A percentile compares a stretch with the other conserved stretches of the same genome.
phyloP scores from a whole-genome alignment of 2,888 invertebrate genomes.

The Erynnis tages region DNA sequence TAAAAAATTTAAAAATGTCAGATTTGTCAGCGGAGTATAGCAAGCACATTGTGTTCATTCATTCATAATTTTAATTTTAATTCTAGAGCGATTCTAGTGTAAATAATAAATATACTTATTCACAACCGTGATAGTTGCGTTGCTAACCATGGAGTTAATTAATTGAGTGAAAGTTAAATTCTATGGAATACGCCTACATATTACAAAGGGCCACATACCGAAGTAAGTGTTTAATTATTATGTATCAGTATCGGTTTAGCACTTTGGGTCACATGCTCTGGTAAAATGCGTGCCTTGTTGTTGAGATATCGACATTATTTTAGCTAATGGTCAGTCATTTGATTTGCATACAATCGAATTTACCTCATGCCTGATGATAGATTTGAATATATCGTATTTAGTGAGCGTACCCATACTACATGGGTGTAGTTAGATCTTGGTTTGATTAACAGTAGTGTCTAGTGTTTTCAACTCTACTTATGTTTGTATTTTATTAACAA shows the following conservation, averaged over 20 bases:
- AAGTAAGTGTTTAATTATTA: slow-evolving; percentile 55
- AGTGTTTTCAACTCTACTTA: slow-evolving; percentile 29
- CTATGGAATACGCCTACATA: slow-evolving; percentile 65
- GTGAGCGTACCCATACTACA: slow-evolving; percentile 36
- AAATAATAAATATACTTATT: slow-evolving; percentile 35
- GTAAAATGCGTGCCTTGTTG: slow-evolving; percentile 47
- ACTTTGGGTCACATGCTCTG: slow-evolving; percentile 51
- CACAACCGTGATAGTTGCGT: slow-evolving; percentile 34
- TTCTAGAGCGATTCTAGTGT: slow-evolving; percentile 16
- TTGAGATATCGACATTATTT: slow-evolving; percentile 54
- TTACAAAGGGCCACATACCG: slow-evolving; percentile 56
- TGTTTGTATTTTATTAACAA: slow-evolving; percentile 20
- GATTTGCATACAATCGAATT: slow-evolving; percentile 74
- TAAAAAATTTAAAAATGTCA: slow-evolving; percentile 37
- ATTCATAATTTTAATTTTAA: slow-evolving; percentile 31
- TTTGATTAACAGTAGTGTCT: slow-evolving; percentile 29
- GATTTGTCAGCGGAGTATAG: slow-evolving; percentile 53
- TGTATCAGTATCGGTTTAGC: slow-evolving; percentile 37
- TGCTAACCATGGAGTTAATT: slow-evolving; percentile 51
- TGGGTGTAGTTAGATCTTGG: slow-evolving; percentile 31
- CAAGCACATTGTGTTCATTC: slow-evolving; percentile 48
- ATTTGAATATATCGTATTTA: slow-evolving; percentile 35
- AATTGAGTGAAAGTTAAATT: slow-evolving; percentile 52
- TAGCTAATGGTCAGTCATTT: slow-evolving; percentile 61
- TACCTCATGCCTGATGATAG: slow-evolving; percentile 53